Evolutionary conservation across 2,797 vertebrate species (phyloP).

Genomic region (Pelodytes ibericus): DNA sequence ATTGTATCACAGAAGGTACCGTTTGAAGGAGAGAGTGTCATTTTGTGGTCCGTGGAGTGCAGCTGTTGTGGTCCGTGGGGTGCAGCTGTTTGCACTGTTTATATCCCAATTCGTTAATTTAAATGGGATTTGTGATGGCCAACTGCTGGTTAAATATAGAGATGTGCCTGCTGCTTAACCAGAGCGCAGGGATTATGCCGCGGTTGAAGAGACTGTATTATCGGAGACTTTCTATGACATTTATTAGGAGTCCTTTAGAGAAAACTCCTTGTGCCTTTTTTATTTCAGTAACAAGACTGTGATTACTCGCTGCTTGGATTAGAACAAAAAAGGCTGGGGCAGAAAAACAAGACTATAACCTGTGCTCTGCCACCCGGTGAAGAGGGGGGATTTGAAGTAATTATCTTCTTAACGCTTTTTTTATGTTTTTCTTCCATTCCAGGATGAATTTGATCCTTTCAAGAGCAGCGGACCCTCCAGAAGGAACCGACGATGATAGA

Average conservation of each 20-base stretch:
- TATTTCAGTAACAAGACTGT: background rate
- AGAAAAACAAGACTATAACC: background rate
- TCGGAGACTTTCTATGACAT: background rate
- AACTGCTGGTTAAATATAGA: too few relatives aligned
- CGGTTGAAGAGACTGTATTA: background rate
- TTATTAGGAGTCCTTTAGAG: background rate
- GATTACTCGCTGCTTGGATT: background rate
- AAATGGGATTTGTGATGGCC: too few relatives aligned
- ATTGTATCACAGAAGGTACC: too few relatives aligned
- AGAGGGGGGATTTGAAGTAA: background rate
- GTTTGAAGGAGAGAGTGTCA: too few relatives aligned
- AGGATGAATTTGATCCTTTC: conserved; percentile 77
- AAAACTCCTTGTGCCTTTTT: background rate
- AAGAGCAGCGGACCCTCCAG: conserved; percentile 62
- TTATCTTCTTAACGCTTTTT: background rate
- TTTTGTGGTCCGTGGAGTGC: too few relatives aligned
- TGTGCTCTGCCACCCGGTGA: background rate
- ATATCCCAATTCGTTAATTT: too few relatives aligned
- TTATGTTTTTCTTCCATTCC: conserved; percentile 52
- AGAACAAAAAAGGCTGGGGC: background rate
- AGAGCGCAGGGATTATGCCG: background rate
- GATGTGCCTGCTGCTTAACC: background rate
- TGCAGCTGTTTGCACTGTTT: too few relatives aligned
- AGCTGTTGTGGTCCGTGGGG: too few relatives aligned
- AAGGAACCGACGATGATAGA: conserved; percentile 65